Percentiles rank a stretch among this genome's conserved stretches.
These are phyloP conservation scores for Oenanthe oenanthe DNA, from an alignment of 2,113 vertebrate species.

Conservation along the genomic window DNA sequence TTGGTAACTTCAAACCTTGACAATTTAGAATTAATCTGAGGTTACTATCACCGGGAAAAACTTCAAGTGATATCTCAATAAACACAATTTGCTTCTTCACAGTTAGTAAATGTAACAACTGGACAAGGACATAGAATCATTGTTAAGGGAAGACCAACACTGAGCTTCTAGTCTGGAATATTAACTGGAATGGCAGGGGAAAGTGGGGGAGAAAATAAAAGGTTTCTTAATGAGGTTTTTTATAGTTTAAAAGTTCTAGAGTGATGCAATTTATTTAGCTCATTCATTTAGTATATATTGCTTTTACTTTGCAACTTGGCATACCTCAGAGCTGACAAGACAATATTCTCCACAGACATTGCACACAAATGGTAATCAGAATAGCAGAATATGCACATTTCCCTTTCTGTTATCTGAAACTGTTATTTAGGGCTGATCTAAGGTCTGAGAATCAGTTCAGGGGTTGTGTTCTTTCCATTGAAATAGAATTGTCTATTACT, in stretches of 20 bases:
- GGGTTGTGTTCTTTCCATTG: not conserved
- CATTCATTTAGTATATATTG: not conserved
- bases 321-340: not conserved
- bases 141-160: not conserved
- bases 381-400: not conserved
- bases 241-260: not conserved
- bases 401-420: not conserved
- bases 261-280: not conserved
- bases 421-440: not conserved
- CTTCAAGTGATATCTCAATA: not conserved
- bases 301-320: not conserved
- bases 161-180: not conserved
- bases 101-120: not conserved
- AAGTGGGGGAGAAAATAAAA: not conserved
- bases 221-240: not conserved
- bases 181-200: not conserved
- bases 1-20: not conserved
- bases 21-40: not conserved
- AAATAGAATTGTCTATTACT: not conserved
- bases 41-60: not conserved
- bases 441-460: not conserved
- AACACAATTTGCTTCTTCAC: not conserved
- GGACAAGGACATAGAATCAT: not conserved
- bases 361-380: not conserved
- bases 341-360: not conserved